Conservation (phyloP, 2,797 vertebrate genomes). For the Gallinago solitaria region DNA sequence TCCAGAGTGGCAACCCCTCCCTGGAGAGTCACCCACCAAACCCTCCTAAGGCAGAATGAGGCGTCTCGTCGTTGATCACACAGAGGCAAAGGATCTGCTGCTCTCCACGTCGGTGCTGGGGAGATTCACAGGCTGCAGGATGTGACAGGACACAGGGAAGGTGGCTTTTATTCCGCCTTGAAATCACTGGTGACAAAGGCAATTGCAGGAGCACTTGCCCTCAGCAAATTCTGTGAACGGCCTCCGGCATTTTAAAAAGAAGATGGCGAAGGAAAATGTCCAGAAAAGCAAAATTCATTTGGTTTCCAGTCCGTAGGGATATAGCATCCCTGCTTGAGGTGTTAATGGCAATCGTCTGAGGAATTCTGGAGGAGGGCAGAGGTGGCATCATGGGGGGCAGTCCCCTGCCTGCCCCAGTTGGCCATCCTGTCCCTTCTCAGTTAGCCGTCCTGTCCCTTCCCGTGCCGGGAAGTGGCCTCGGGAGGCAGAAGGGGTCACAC, state of each 20-base stretch:
- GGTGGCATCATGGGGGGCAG: not conserved
- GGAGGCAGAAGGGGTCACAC: not conserved
- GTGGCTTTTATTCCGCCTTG: not conserved
- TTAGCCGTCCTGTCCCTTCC: not conserved
- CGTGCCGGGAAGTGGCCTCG: fast-evolving
- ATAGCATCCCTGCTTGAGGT: not conserved
- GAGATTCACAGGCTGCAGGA: not conserved
- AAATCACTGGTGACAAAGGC: not conserved
- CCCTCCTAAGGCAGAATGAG: not conserved
- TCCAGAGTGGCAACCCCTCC: not conserved
- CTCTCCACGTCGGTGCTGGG: not conserved
- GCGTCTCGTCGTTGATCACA: not conserved
- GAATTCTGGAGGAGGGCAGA: not conserved
- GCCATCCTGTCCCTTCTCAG: not conserved
- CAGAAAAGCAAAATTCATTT: not conserved
- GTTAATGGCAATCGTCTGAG: not conserved
- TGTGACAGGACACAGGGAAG: conserved; percentile 14
- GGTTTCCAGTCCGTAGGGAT: not conserved
- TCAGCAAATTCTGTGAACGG: not conserved
- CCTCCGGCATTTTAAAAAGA: not conserved
- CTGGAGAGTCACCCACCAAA: not conserved
- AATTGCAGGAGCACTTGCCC: not conserved
- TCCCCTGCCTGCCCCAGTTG: not conserved
- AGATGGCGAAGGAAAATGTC: not conserved
- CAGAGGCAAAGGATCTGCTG: not conserved